phyloP scores from a whole-genome alignment of 2,113 vertebrate genomes.

The Anolis sagrei region DNA sequence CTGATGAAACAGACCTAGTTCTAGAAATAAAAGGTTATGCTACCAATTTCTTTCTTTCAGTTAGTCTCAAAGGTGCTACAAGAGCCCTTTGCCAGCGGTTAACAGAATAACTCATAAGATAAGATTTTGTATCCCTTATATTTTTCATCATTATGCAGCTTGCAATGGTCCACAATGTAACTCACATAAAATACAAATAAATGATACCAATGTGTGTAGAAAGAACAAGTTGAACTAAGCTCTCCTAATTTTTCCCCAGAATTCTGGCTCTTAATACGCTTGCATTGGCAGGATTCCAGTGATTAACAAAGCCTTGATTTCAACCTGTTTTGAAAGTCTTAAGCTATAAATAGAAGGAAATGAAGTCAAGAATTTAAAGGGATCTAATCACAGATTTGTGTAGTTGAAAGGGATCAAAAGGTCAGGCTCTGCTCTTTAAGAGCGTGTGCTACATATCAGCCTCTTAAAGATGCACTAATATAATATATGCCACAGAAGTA shows the following conservation, averaged over 20 bases:
- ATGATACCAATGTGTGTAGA: neutral
- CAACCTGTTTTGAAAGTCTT: constrained; percentile 21
- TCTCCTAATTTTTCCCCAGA: neutral
- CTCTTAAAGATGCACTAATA: neutral
- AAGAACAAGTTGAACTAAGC: neutral
- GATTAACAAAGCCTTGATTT: neutral
- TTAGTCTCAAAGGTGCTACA: too few relatives aligned
- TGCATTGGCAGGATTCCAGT: constrained; percentile 10
- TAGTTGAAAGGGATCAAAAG: neutral
- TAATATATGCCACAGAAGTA: neutral
- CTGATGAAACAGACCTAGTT: too few relatives aligned
- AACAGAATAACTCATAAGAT: neutral
- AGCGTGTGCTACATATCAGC: neutral
- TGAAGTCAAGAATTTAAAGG: constrained; percentile 21
- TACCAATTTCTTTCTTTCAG: too few relatives aligned
- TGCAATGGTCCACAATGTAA: neutral
- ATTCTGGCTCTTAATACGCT: constrained; percentile 1
- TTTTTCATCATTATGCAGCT: neutral
- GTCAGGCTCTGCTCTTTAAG: neutral
- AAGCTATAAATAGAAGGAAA: constrained; percentile 20
- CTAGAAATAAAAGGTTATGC: too few relatives aligned
- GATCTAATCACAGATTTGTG: constrained; percentile 17
- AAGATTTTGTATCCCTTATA: neutral
- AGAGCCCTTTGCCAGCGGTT: neutral
- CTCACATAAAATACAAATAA: neutral